Base-by-base conservation (phyloP, 2,797 vertebrate genomes). In the Toxotes lorentzi region DNA sequence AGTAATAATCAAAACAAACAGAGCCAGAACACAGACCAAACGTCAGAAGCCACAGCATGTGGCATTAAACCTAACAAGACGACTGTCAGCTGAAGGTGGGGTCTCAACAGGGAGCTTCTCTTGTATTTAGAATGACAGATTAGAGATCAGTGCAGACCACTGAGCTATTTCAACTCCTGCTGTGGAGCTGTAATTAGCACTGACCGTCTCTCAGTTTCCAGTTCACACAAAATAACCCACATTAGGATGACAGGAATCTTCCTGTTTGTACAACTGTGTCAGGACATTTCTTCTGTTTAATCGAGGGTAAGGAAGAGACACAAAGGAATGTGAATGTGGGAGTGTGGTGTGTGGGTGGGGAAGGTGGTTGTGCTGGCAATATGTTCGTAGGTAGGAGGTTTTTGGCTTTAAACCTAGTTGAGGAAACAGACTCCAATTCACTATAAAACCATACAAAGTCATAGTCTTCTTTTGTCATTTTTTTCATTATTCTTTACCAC, bases 101-200 rank as follows among this genome's bases (percentile, higher is more conserved):
- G 50, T n/a, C 54, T 32, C 83, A 82, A 72, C 76, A 43, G 85
- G 84, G 70, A 79, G 76, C 38, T 56, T 76, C 65, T 84, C 51
- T 61, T 76, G 48, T 76, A 69, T 79, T 86, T 70, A 53, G 59
- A 70, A 76, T 79, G 76, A 88, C 83, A 73, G 79, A 87, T 79
- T 71, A 79, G 73, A 74, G 81, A 85, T 87, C 86, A 75, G 82
- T 47, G 8, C 66, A 79, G 66, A 75, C 68, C 66, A 60, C 58
- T 32, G 60, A 82, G 80, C 68, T 23, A 5, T 30, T 77, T 67
- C 78, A 62, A 0, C 51, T 69, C 88, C 76, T 47, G 70, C 81
- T 79, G 88, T 2, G 72, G 70, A 60, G 76, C 85, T 78, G 70
- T 78, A 82, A 89, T 82, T 88, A 83, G 61, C 48, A 13, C 54